These are phyloP conservation scores for Distichodus sexfasciatus DNA, from an alignment of 2,797 vertebrate genomes.

Conservation along the genomic window DNA sequence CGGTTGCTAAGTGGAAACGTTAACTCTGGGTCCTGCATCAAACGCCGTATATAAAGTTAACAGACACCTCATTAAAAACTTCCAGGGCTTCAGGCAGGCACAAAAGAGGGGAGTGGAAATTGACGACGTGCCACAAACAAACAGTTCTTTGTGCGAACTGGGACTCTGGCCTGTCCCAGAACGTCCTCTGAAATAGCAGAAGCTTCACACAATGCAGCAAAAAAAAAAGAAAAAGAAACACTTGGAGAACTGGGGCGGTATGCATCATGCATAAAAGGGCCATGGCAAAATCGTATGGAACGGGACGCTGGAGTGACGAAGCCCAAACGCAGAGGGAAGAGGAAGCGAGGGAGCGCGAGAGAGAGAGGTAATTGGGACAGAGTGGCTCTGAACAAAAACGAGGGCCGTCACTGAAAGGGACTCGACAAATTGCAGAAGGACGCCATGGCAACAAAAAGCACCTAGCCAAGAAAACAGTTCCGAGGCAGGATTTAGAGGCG, in stretches of 20 bases:
- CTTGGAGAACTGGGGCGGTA: slow-evolving; percentile 29
- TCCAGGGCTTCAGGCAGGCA: slow-evolving; percentile 44
- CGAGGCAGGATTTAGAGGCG: not conserved
- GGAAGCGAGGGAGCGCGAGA: not conserved
- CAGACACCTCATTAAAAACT: slow-evolving; percentile 51
- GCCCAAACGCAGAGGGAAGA: no score
- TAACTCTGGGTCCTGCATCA: slow-evolving; percentile 16
- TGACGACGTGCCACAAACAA: slow-evolving; percentile 41
- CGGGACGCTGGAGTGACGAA: slow-evolving; percentile 1
- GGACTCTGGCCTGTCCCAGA: slow-evolving; percentile 25
- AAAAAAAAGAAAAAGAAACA: no score
- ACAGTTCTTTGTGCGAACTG: slow-evolving; percentile 34
- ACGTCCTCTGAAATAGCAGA: slow-evolving; percentile 23
- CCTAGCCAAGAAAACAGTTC: slow-evolving; percentile 25
- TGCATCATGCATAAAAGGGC: slow-evolving; percentile 1
- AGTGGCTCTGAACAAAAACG: slow-evolving; percentile 12
- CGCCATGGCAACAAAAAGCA: slow-evolving; percentile 42
- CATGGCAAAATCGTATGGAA: not conserved
- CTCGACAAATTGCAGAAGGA: slow-evolving; percentile 16
- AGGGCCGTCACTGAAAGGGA: slow-evolving; percentile 1
- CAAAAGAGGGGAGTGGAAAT: slow-evolving; percentile 39
- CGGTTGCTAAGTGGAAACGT: slow-evolving; percentile 22
- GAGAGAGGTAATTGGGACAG: slow-evolving; percentile 16
- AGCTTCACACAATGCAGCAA: slow-evolving; percentile 29
- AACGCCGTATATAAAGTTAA: slow-evolving; percentile 24